Evolutionary conservation across 1,140 invertebrate species (phyloP).

Genomic region (Aphis gossypii): DNA sequence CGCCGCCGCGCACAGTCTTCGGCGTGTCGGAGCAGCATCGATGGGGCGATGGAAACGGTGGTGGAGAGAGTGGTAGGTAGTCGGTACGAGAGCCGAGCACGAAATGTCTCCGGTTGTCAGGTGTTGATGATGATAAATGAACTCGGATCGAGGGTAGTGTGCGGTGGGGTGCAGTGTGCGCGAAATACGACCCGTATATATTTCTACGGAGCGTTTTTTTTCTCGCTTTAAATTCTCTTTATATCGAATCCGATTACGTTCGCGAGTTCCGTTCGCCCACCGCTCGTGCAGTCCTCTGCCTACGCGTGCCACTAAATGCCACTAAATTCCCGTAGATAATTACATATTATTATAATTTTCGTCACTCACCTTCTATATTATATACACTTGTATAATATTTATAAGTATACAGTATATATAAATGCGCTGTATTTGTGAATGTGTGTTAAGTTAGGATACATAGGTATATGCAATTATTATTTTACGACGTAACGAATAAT

Average conservation of each 20-base stretch:
- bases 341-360: not conserved
- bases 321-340: not conserved
- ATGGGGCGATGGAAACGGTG: not conserved
- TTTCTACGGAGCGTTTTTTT: not conserved
- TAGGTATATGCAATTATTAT: not conserved
- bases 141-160: not conserved
- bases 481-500: too few species aligned
- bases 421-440: too few species aligned
- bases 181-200: not conserved
- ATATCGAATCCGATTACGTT: constrained; percentile 38
- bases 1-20: not conserved
- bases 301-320: not conserved
- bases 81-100: not conserved
- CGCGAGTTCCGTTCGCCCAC: not conserved
- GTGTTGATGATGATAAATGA: constrained; percentile 55
- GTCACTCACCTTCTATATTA: not conserved
- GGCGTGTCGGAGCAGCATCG: not conserved
- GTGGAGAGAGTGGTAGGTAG: not conserved
- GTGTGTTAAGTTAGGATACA: too few species aligned
- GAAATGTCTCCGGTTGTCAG: constrained; percentile 48
- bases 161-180: not conserved
- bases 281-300: not conserved
- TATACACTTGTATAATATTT: too few species aligned
- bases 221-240: constrained; percentile 32
- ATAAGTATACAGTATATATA: too few species aligned